Base-by-base conservation (phyloP, 2,113 vertebrate genomes). In the Phycodurus eques region DNA sequence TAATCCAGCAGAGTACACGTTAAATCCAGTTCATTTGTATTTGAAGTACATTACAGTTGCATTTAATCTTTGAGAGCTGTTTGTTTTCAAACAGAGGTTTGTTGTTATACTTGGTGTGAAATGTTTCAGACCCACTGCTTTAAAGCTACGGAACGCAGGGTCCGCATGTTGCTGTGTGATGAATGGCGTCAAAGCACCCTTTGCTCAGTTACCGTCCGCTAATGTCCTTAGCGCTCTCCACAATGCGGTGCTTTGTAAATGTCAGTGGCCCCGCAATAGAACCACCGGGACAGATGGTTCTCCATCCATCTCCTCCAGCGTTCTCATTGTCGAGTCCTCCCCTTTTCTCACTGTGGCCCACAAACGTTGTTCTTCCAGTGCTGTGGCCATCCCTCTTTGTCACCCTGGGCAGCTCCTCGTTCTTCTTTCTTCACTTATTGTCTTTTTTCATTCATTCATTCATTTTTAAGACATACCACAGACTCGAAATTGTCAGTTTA, bases 341-440 rank as follows among this genome's bases (percentile, higher is more conserved):
- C 49, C 20, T 69, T 68, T 33, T 39, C 64, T 59, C 62, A 42
- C 59, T 68, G 74, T 71, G 11, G 6, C 72, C 75, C 61, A 76
- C 73, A 72, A 82, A 85, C 82, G 79, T 80, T 78, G 76, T 83
- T 83, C 80, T 61, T 66, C 60, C 57, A 0, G 68, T 64, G 54
- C 72, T 35, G 64, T 74, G 12, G 66, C 76, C 35, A 81, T 88
- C 81, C 68, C 70, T 87, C 84, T 84, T 54, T 75, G 74, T 82
- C 84, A 80, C 65, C 62, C 74, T 75, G 65, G 63, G 59, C 57
- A 78, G 77, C 42, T 44, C 72, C 70, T 71, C 62, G 1, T 71
- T n/a, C 31, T 80, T 75, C 80, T 80, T 66, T 84, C 67, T 68
- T 75, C 53, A 4, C n/a, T 56, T 19, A 49, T 49, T 17, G 17